These are phyloP conservation scores for Cettia cetti DNA, from an alignment of 2,113 vertebrate genomes.

Conservation along the genomic window DNA sequence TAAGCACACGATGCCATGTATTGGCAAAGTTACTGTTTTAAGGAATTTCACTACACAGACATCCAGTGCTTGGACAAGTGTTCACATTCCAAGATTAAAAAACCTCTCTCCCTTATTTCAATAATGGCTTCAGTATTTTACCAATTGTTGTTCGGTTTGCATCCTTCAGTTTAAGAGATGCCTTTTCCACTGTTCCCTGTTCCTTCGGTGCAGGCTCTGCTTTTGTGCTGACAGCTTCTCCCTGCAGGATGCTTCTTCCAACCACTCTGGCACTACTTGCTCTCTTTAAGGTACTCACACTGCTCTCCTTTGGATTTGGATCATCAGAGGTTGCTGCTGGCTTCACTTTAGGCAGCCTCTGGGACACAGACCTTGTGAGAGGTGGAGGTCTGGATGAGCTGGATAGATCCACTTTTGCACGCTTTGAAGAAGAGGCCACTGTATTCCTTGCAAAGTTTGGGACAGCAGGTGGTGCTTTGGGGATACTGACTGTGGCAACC, in stretches of 20 bases:
- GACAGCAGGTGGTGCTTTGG: slow-evolving; percentile 57
- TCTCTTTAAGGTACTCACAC: slow-evolving; percentile 70
- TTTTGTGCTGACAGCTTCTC: slow-evolving; percentile 51
- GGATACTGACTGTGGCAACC: neutral
- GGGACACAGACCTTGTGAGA: slow-evolving; percentile 73
- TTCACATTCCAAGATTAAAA: neutral
- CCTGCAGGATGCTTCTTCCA: slow-evolving; percentile 64
- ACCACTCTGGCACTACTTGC: slow-evolving; percentile 77
- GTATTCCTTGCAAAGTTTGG: slow-evolving; percentile 93
- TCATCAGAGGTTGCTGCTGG: slow-evolving; percentile 56
- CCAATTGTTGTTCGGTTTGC: slow-evolving; percentile 55
- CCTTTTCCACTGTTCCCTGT: slow-evolving; percentile 74
- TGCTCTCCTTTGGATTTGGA: slow-evolving; percentile 62
- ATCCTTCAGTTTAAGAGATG: slow-evolving; percentile 73
- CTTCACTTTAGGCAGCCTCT: slow-evolving; percentile 70
- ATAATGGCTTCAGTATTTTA: slow-evolving; percentile 77
- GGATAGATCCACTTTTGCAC: slow-evolving; percentile 75
- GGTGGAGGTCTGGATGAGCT: slow-evolving; percentile 55
- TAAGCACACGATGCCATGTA: neutral
- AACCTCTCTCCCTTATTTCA: slow-evolving; percentile 73
- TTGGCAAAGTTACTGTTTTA: neutral
- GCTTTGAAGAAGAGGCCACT: slow-evolving; percentile 85
- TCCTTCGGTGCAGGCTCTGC: slow-evolving; percentile 65
- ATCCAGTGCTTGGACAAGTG: slow-evolving; percentile 1
- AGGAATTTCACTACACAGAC: neutral